Percentiles rank a stretch among this genome's conserved stretches.
Conservation (phyloP, 30 jellyfish, hydroid and myxozoan species). For the Aurelia sp. region DNA sequence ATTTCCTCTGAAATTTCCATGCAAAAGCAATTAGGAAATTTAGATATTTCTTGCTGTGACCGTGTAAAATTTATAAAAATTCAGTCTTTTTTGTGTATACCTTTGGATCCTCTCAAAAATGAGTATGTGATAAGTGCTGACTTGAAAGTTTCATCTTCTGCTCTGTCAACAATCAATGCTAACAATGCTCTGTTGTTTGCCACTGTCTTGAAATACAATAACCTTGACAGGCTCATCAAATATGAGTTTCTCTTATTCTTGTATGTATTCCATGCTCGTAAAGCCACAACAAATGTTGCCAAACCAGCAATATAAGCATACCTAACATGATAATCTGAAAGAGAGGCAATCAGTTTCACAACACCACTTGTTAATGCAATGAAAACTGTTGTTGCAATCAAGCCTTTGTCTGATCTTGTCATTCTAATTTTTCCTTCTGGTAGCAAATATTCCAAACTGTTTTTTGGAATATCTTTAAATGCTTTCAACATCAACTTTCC, state of each 20-base stretch:
- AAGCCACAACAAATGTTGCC: slow-evolving; percentile 69
- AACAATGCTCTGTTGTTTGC: slow-evolving; percentile 90
- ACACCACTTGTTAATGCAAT: slow-evolving; percentile 70
- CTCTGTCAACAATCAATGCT: slow-evolving; percentile 87
- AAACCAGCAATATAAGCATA: slow-evolving; percentile 72
- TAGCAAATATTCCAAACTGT: slow-evolving; percentile 75
- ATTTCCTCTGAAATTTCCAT: too few species aligned
- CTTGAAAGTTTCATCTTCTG: slow-evolving; percentile 89
- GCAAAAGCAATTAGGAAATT: too few species aligned
- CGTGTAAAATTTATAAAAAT: too few species aligned
- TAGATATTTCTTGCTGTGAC: too few species aligned
- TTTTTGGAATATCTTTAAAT: slow-evolving; percentile 86
- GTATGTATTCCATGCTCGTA: slow-evolving; percentile 92
- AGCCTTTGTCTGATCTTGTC: slow-evolving; percentile 76
- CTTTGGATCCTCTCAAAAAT: slow-evolving; percentile 37
- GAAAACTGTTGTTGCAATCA: slow-evolving; percentile 58
- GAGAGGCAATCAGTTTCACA: slow-evolving; percentile 42
- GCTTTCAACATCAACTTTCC: slow-evolving; percentile 85
- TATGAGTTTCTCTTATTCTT: slow-evolving; percentile 83
- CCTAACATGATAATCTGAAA: slow-evolving; percentile 57
- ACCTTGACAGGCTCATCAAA: slow-evolving; percentile 66
- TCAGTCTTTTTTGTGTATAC: too few species aligned
- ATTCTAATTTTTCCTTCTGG: slow-evolving; percentile 92
- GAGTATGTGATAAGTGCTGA: slow-evolving; percentile 79
- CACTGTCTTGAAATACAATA: slow-evolving; percentile 79